These are phyloP conservation scores for Solenopsis invicta DNA, from an alignment of 1,140 invertebrate genomes.

Conservation along the genomic window DNA sequence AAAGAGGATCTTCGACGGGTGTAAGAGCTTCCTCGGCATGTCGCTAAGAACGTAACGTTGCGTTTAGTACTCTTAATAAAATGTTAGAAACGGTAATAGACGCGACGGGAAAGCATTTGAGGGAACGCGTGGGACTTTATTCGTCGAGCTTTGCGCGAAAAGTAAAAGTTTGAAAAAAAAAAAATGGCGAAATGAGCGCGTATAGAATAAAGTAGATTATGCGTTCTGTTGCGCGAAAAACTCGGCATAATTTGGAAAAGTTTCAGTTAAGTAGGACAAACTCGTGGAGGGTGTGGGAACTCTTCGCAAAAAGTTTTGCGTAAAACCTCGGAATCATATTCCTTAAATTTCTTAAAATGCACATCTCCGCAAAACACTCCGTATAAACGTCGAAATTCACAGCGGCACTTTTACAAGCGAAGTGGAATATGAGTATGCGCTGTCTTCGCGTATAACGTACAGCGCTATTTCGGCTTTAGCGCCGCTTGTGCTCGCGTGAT, in stretches of 20 bases:
- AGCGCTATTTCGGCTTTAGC: slow-evolving; percentile 48
- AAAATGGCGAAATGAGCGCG: background rate
- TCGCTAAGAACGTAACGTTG: slow-evolving; percentile 1
- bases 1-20: slow-evolving; percentile 15
- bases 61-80: slow-evolving; percentile 23
- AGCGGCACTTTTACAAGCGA: slow-evolving; percentile 44
- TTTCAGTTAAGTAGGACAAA: slow-evolving; percentile 26
- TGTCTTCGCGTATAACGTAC: slow-evolving; percentile 54
- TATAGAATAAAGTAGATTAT: background rate
- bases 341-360: slow-evolving; percentile 50
- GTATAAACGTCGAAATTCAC: slow-evolving; percentile 39
- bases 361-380: slow-evolving; percentile 12
- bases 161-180: background rate
- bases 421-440: background rate
- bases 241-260: background rate
- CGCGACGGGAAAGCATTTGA: background rate
- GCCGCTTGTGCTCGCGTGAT: slow-evolving; percentile 65
- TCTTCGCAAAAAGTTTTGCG: background rate
- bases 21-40: slow-evolving; percentile 5
- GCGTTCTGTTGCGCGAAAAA: background rate
- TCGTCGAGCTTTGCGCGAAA: background rate
- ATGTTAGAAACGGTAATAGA: slow-evolving; percentile 40
- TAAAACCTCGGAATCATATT: slow-evolving; percentile 9
- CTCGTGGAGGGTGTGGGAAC: background rate
- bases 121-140: background rate